These are phyloP conservation scores for Synanthedon formicaeformis DNA, from an alignment of 2,888 invertebrate genomes.

Conservation along the genomic window DNA sequence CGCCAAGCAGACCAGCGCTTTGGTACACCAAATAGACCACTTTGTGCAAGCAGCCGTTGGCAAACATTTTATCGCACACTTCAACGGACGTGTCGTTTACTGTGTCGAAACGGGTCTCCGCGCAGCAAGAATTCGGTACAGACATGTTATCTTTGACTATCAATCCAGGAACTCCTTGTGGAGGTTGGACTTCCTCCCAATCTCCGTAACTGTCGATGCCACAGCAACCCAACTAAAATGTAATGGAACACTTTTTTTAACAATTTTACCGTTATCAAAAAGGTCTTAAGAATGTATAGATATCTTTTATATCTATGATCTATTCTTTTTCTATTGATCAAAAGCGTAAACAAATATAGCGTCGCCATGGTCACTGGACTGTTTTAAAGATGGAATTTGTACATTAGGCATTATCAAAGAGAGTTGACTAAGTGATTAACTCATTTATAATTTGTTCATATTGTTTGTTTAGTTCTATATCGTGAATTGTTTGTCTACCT, in stretches of 20 bases:
- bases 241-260: background rate
- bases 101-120: constrained; percentile 23
- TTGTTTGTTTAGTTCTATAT: too few relatives aligned
- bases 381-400: too few relatives aligned
- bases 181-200: constrained; percentile 60
- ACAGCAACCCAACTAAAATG: constrained; percentile 74
- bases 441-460: too few relatives aligned
- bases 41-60: constrained; percentile 73
- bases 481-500: too few relatives aligned
- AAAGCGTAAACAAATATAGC: too few relatives aligned
- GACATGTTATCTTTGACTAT: constrained; percentile 40
- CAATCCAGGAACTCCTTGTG: constrained; percentile 30
- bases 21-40: constrained; percentile 75
- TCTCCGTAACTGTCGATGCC: constrained; percentile 74
- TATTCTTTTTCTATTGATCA: too few relatives aligned
- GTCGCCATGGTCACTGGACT: too few relatives aligned
- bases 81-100: constrained; percentile 18
- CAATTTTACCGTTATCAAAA: too few relatives aligned
- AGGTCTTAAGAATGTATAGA: too few relatives aligned
- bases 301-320: too few relatives aligned
- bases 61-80: constrained; percentile 47
- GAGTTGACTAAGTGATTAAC: too few relatives aligned
- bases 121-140: constrained; percentile 74
- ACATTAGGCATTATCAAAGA: too few relatives aligned
- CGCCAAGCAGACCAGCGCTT: constrained; percentile 78